Base-by-base conservation (phyloP, 2,797 vertebrate genomes). In the Oryzias sinensis region DNA sequence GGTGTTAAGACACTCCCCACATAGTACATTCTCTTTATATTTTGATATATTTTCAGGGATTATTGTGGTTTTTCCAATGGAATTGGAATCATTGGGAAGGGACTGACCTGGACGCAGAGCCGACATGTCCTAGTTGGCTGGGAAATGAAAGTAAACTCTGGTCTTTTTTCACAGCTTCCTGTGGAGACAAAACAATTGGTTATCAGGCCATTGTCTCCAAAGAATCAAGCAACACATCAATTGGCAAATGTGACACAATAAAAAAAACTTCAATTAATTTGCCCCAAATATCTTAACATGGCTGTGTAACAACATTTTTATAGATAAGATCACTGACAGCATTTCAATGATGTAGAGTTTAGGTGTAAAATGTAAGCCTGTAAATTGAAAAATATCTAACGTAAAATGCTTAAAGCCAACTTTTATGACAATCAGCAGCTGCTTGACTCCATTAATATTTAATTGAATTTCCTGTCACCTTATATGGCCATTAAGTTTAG, bases 91-190 rank as follows among this genome's bases (percentile, higher is more conserved):
- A 46, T 82, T 57, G 61, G 62, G 65, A 71, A 79, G 53, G 77
- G 62, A 80, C 89, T 79, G 61, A 94, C 93, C 93, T 91, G 59
- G 90, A 92, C 69, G 92, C 91, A 56, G 89, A 53, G 79, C 91
- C 87, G 68, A 93, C 84, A 51, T 93, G 93, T 67, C 86, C 85
- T 76, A 94, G 84, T 83, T 91, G 91, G 87, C 89, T 88, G 52
- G 90, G 87, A 84, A 94, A 92, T 45, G 89, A 90, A 59, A 94
- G 86, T 74, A 93, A 86, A 77, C 87, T 88, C 84, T 91, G 89
- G 73, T 94, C 90, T 73, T 93, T 93, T 84, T 94, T 94, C 79
- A 93, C 89, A 72, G 89, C 93, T 88, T 93, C 92, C 93, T 94
- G 87, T 20, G 67, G 80, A 75, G 83, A 80, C 68, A 71, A 82